Evolutionary conservation across 2,113 vertebrate genomes (phyloP).

Genomic region (Fulmarus glacialis): DNA sequence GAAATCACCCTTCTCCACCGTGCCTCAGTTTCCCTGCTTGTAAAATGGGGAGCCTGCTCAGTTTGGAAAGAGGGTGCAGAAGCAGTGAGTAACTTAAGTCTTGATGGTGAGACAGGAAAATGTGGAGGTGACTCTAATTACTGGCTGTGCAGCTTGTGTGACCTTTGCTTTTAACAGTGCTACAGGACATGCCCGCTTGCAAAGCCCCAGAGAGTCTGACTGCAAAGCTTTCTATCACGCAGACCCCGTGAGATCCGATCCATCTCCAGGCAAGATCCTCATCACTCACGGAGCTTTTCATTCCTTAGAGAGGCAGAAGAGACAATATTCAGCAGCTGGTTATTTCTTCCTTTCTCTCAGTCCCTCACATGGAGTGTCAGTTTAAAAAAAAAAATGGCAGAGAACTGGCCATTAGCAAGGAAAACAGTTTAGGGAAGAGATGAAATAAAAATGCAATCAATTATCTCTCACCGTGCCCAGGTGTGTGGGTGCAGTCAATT

Average conservation of each 20-base stretch:
- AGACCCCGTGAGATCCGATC: not conserved
- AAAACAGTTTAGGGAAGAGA: slow-evolving; percentile 66
- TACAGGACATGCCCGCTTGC: not conserved
- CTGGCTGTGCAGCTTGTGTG: not conserved
- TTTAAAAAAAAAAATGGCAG: slow-evolving; percentile 35
- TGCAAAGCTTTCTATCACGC: not conserved
- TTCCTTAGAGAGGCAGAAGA: slow-evolving; percentile 39
- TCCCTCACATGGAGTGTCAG: slow-evolving; percentile 35
- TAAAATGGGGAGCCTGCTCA: not conserved
- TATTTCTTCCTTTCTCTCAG: slow-evolving; percentile 40
- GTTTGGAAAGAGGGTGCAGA: not conserved
- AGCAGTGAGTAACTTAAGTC: not conserved
- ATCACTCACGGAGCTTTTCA: slow-evolving; percentile 23
- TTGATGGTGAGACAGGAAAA: not conserved
- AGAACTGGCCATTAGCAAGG: slow-evolving; percentile 64
- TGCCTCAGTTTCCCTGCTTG: not conserved
- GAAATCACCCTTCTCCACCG: not conserved
- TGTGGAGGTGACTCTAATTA: not conserved
- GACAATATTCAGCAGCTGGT: slow-evolving; percentile 51
- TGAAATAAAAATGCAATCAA: slow-evolving; percentile 46
- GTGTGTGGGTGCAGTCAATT: slow-evolving; percentile 65
- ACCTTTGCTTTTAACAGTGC: not conserved
- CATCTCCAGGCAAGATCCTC: not conserved
- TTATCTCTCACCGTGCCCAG: slow-evolving; percentile 49
- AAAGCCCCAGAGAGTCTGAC: not conserved